phyloP scores from a whole-genome alignment of 2,113 vertebrate species.

The Brachypteracias leptosomus region DNA sequence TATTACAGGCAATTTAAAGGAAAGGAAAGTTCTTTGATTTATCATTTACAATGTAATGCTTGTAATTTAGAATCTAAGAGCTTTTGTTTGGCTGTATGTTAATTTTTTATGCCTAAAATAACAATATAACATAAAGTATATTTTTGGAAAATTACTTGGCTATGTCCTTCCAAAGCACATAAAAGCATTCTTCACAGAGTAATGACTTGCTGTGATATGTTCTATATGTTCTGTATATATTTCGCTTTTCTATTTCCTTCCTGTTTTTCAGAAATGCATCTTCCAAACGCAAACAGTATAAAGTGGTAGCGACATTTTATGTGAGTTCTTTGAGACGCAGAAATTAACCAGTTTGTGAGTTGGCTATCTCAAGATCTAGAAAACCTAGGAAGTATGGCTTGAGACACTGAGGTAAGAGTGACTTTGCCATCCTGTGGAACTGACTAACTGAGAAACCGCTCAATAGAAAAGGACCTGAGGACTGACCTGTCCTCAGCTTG shows the following conservation, averaged over 20 bases:
- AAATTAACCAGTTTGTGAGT: not conserved
- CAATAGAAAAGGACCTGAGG: not conserved
- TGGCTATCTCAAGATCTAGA: not conserved
- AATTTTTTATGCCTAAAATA: slow-evolving; percentile 49
- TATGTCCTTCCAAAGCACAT: slow-evolving; percentile 27
- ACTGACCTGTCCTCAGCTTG: not conserved
- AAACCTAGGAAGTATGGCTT: not conserved
- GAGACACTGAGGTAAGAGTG: not conserved
- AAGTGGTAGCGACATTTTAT: not conserved
- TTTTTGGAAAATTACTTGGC: slow-evolving; percentile 35
- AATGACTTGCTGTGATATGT: not conserved
- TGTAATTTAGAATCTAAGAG: slow-evolving; percentile 25
- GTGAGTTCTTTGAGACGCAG: not conserved
- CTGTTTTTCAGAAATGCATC: not conserved
- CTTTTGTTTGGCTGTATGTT: slow-evolving; percentile 8
- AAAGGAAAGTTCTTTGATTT: not conserved
- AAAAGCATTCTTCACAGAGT: not conserved
- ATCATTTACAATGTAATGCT: not conserved
- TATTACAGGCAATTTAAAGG: not conserved
- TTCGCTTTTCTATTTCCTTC: not conserved
- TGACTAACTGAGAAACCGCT: not conserved
- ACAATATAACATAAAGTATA: not conserved
- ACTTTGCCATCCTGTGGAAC: not conserved
- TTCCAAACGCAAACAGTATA: not conserved
- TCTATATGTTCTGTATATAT: not conserved